These are phyloP conservation scores for Lutra lutra DNA, from an alignment of 2,797 vertebrate species.

Conservation along the genomic window DNA sequence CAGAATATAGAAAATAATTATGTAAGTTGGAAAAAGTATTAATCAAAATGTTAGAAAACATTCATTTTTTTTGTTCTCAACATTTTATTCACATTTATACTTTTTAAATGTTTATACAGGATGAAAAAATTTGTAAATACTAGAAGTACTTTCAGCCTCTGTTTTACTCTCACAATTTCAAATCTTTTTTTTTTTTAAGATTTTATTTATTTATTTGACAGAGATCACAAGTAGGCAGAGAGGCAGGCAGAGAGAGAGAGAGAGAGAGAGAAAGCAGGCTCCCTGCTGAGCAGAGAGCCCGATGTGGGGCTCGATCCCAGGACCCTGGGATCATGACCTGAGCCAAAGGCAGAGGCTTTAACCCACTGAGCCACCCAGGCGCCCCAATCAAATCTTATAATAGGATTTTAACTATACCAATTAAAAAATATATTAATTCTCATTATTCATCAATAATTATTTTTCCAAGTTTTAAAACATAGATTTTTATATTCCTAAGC, in stretches of 20 bases:
- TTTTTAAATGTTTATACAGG: background rate
- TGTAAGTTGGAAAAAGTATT: background rate
- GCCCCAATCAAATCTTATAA: background rate
- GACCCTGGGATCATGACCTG: too few relatives aligned
- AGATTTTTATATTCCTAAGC: background rate
- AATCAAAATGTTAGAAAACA: background rate
- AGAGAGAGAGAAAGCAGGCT: too few relatives aligned
- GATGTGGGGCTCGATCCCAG: too few relatives aligned
- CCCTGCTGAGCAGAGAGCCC: too few relatives aligned
- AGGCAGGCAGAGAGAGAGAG: too few relatives aligned
- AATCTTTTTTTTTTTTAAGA: background rate
- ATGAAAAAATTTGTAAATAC: background rate
- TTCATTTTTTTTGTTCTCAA: background rate
- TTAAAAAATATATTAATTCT: background rate
- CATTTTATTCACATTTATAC: background rate
- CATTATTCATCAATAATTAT: background rate
- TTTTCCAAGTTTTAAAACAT: background rate
- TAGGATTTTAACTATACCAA: background rate
- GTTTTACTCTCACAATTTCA: background rate
- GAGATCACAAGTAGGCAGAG: too few relatives aligned
- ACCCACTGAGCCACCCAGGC: too few relatives aligned
- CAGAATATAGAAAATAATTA: background rate
- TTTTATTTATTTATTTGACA: too few relatives aligned
- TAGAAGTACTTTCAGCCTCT: background rate
- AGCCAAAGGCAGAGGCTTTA: too few relatives aligned